Evolutionary conservation across 2,113 vertebrate species (phyloP), one percentile per base, ranked within the genome.

Genomic region (Oreochromis niloticus): DNA sequence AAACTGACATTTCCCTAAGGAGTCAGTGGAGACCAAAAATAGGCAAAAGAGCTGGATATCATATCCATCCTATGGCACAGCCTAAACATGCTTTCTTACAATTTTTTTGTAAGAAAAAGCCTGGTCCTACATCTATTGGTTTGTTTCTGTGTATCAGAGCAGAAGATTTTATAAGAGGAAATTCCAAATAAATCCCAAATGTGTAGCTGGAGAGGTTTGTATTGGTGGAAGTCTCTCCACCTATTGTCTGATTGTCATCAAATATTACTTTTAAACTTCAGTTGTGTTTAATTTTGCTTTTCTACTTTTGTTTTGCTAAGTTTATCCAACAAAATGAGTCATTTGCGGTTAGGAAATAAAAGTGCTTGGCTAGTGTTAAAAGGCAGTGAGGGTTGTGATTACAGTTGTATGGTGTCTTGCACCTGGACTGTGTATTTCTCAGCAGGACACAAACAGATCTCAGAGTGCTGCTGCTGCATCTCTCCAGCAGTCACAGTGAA

Each of bases 111-210:
- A 22, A 22, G 22, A 22, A 22, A 22, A 22, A 22, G 13, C 68
- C 68, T 6, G 8, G 41, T 16, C 13, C 68, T 9, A 10, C 12
- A 73, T 73, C 13, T 73, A 0, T 46, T 73, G 39, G 3, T 73
- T 17, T 71, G 39, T 73, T 43, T 73, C 22, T 46, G 3, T 7
- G 5, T 27, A 24, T 10, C 22, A 73, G 22, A 16, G 17, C 13
- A 46, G 13, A 46, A 9, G 22, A 10, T 73, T 71, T 46, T 9
- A 6, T 68, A 24, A 71, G 68, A 73, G 6, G 22, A 3, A 48
- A 11, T 46, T 71, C 0, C 0, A 16, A 73, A 48, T 7, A 24
- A 73, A 41, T 71, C 36, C n/a, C 4, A 9, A 43, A n/a, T 24
- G n/a, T 7, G 36, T 24, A 39, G 36, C 36, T 43, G n/a, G 63